Conservation (phyloP, 2,888 invertebrate species). For the Scaptomyza parva region DNA sequence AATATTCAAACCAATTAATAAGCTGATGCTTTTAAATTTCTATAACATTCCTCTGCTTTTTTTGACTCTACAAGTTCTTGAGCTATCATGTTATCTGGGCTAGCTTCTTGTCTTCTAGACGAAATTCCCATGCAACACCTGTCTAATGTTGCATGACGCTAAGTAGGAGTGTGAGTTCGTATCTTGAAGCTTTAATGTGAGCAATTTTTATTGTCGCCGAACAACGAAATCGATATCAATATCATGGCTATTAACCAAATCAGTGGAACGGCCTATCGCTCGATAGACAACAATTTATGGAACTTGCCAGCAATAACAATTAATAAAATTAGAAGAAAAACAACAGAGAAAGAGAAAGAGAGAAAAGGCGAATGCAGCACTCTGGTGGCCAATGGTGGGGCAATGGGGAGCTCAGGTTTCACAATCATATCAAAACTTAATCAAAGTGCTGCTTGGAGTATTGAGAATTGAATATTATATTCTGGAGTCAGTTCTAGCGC, state of each 20-base stretch:
- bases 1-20: conserved; percentile 11
- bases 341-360: conserved; percentile 29
- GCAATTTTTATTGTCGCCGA: conserved; percentile 69
- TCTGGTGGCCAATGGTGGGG: conserved; percentile 57
- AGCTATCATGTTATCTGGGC: conserved; percentile 33
- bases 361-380: conserved; percentile 17
- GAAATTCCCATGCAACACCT: conserved; percentile 35
- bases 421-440: conserved; percentile 71
- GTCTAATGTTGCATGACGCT: conserved; percentile 32
- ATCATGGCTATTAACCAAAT: conserved; percentile 75
- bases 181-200: conserved; percentile 59
- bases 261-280: conserved; percentile 70
- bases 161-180: background rate
- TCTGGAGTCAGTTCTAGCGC: conserved; percentile 50
- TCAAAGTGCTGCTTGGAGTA: conserved; percentile 55
- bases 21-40: conserved; percentile 7
- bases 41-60: conserved; percentile 13
- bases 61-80: background rate
- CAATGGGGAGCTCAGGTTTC: conserved; percentile 58
- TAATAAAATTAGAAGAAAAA: conserved; percentile 74
- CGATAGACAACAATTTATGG: conserved; percentile 71
- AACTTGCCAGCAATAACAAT: conserved; percentile 79
- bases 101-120: conserved; percentile 39
- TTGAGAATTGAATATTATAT: conserved; percentile 7
- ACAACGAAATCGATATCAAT: conserved; percentile 72